These are phyloP conservation scores for Heterodera schachtii DNA, from an alignment of 1,140 invertebrate genomes.

Conservation along the genomic window DNA sequence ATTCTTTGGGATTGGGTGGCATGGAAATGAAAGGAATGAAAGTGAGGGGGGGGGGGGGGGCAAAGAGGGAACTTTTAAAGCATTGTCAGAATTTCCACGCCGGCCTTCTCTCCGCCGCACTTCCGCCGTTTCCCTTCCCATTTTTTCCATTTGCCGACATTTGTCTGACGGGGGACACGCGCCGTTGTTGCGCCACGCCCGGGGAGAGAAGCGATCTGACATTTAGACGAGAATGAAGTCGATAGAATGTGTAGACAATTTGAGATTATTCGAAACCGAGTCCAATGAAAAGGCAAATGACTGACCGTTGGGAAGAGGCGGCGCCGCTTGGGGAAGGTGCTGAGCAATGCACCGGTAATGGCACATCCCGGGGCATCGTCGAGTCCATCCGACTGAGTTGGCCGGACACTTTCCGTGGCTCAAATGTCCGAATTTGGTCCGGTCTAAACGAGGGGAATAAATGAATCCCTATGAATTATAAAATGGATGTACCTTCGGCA, in stretches of 20 bases:
- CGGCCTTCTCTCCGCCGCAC: constrained; percentile 31
- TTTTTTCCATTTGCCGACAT: constrained; percentile 3
- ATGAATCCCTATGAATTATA: neutral
- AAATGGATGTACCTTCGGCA: constrained; percentile 18
- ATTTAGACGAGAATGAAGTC: neutral
- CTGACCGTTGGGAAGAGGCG: constrained; percentile 4
- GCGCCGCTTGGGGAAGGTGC: neutral
- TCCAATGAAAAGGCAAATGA: neutral
- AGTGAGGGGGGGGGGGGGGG: neutral
- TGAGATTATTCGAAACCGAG: no score
- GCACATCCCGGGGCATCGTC: neutral
- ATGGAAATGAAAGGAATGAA: neutral
- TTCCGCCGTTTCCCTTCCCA: neutral
- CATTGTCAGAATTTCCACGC: constrained; percentile 48
- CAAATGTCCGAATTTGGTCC: neutral
- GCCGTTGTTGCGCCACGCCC: neutral
- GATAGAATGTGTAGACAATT: neutral
- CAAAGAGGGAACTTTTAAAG: neutral
- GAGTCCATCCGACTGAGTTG: neutral
- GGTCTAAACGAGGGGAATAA: neutral
- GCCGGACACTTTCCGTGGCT: neutral
- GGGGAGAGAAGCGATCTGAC: constrained; percentile 14
- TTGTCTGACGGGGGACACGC: constrained; percentile 26
- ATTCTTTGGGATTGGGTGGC: neutral
- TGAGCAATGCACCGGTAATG: neutral